Base-by-base conservation (phyloP, 2,888 invertebrate species). In the Tenthredo mesomela region DNA sequence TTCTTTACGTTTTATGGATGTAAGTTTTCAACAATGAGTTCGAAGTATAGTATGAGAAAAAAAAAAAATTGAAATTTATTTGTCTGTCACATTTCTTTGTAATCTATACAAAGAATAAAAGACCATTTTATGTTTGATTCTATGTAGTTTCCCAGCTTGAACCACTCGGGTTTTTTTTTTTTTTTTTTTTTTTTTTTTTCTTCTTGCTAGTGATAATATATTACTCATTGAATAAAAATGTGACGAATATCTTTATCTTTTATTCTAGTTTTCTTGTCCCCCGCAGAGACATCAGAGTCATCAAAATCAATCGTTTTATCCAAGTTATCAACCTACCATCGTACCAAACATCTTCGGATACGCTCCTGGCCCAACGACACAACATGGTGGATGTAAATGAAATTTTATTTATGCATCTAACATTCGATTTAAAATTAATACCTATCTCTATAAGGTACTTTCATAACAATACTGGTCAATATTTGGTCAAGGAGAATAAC, bases 201-300 rank as follows among this genome's bases (percentile, higher is more conserved):
- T n/a, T 58, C 9, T 37, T 37, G 18, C n/a, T 58, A 80, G 21
- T 61, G 12, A 33, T 67, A 9, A 10, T 47, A 47, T 47, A 15
- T 29, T 47, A 58, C n/a, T 54, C 10, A 18, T 82, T 18, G 37
- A 33, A 82, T 65, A 82, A 85, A 85, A 85, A 67, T 85, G 85
- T 85, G 83, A 75, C 75, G 18, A 83, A 82, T 84, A 43, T 33
- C 47, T 75, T 80, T 70, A 15, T 65, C 82, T 83, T 33, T 86
- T 73, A 89, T 88, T 82, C 86, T 82, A 92, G 92, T 92, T 89
- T 85, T 82, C 90, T 70, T 88, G 88, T 70, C 88, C 88, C 77
- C 92, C 90, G 43, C 91, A 90, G 73, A 88, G 92, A 82, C 92
- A 91, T 87, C 92, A 91, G 82, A 86, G 89, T 0, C 91, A 91